Percentiles rank a stretch among this genome's conserved stretches.
Conservation (phyloP, 2,888 invertebrate genomes). For the Liodrosophila aerea region DNA sequence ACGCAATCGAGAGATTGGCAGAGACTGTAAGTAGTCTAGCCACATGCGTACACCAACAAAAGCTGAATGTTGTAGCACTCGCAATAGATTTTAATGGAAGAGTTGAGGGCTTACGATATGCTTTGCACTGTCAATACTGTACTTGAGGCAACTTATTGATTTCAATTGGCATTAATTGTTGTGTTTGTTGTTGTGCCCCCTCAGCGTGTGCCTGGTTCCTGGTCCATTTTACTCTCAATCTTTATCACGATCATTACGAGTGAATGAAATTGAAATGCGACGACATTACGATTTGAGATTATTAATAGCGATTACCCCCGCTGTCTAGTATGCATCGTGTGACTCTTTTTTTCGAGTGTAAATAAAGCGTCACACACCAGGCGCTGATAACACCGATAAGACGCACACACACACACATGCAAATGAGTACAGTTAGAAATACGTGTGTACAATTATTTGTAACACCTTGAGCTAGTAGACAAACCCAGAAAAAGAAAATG, state of each 20-base stretch:
- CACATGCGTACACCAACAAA: no score
- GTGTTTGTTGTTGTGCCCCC: constrained; percentile 5
- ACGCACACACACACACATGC: constrained; percentile 7
- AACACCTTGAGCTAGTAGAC: constrained; percentile 6
- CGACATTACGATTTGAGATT: constrained; percentile 10
- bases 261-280: constrained; percentile 26
- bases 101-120: constrained; percentile 42
- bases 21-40: no score
- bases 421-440: not conserved
- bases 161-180: constrained; percentile 66
- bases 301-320: no score
- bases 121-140: constrained; percentile 13
- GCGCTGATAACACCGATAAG: constrained; percentile 30
- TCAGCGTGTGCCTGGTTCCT: constrained; percentile 6
- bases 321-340: constrained; percentile 20
- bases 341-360: constrained; percentile 23
- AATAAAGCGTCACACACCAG: constrained; percentile 34
- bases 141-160: constrained; percentile 58
- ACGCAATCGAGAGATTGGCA: no score
- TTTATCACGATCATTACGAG: constrained; percentile 35
- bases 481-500: constrained; percentile 1
- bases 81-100: constrained; percentile 19
- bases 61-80: no score
- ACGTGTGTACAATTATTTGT: not conserved
- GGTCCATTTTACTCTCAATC: constrained; percentile 19